Evolutionary conservation across 1,140 invertebrate species (phyloP).

Genomic region (Neuroterus valhalla): DNA sequence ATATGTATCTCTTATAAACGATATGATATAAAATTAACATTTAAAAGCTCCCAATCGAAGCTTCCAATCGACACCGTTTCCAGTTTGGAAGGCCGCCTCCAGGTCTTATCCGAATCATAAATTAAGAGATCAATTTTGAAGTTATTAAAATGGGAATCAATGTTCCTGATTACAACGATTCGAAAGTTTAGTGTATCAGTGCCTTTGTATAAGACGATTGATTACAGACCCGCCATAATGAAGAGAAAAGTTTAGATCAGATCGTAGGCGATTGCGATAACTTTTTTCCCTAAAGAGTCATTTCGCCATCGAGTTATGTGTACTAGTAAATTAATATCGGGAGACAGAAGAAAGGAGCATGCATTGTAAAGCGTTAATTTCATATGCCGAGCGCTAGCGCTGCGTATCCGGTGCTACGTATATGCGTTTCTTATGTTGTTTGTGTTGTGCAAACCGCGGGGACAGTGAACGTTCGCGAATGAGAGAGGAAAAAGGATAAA

Average conservation of each 20-base stretch:
- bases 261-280: not conserved
- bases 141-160: not conserved
- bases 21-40: not conserved
- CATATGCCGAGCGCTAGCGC: not conserved
- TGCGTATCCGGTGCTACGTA: not conserved
- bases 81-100: not conserved
- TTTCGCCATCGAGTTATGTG: not conserved
- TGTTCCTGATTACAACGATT: too few species aligned
- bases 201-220: not conserved
- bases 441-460: not conserved
- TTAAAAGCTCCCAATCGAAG: too few species aligned
- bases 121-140: not conserved
- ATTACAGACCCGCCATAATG: not conserved
- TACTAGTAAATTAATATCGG: conserved; percentile 19
- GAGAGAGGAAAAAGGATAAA: not conserved
- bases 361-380: conserved; percentile 22
- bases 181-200: too few species aligned
- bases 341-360: not conserved
- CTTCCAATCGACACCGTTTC: not conserved
- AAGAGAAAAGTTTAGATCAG: not conserved
- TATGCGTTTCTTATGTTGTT: not conserved
- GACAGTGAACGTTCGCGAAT: not conserved
- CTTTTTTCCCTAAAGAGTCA: not conserved
- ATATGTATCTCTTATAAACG: conserved; percentile 1
- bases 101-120: not conserved